phyloP scores from a whole-genome alignment of 2,888 invertebrate species.

The Notocelia uddmanniana region DNA sequence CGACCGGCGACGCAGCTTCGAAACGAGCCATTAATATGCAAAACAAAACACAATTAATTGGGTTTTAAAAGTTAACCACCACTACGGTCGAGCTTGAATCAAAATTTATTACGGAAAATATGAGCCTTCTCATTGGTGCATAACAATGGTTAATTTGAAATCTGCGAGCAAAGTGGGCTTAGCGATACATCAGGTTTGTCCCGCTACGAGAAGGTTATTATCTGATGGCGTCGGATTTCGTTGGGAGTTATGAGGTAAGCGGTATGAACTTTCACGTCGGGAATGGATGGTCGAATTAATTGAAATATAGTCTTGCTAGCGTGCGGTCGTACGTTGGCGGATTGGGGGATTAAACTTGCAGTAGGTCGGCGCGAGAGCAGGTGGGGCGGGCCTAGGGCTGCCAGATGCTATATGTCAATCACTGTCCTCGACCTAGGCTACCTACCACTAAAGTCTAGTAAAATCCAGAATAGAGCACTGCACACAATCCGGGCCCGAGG shows the following conservation, averaged over 20 bases:
- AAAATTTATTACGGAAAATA: conserved; percentile 62
- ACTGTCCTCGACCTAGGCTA: conserved; percentile 37
- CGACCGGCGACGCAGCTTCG: conserved; percentile 56
- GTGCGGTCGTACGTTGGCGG: conserved; percentile 76
- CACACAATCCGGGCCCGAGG: not conserved
- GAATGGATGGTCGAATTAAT: conserved; percentile 82
- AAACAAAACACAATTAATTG: conserved; percentile 74
- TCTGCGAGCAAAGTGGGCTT: conserved; percentile 29
- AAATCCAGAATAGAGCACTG: conserved; percentile 1
- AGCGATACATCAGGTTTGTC: conserved; percentile 36
- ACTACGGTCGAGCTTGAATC: conserved; percentile 60
- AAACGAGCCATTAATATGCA: conserved; percentile 70
- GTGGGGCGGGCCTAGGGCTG: conserved; percentile 57
- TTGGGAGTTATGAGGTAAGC: conserved; percentile 71
- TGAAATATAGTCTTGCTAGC: conserved; percentile 81
- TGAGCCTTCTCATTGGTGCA: conserved; percentile 53
- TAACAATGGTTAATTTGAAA: conserved; percentile 43
- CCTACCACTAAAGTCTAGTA: conserved; percentile 22
- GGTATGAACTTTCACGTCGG: conserved; percentile 71
- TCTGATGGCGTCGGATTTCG: conserved; percentile 39
- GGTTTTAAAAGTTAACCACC: conserved; percentile 67
- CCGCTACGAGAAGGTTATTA: conserved; percentile 32
- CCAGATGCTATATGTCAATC: conserved; percentile 41
- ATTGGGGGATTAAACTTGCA: conserved; percentile 83
- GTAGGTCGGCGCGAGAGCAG: conserved; percentile 73